Percentiles rank a stretch among this genome's conserved stretches.
phyloP scores from a whole-genome alignment of 2,888 invertebrate species.

The Ceraclea dissimilis region DNA sequence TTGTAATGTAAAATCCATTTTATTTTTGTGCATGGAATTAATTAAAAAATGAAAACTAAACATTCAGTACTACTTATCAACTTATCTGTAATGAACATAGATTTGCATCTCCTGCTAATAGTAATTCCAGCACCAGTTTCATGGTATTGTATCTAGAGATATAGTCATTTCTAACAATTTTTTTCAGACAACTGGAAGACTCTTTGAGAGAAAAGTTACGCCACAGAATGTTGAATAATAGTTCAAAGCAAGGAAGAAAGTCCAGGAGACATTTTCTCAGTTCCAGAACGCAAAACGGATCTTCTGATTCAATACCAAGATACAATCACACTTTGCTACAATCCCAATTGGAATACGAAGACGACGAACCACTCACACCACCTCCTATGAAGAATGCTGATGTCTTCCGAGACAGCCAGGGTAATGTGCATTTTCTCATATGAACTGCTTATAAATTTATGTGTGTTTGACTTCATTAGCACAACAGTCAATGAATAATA shows the following conservation, averaged over 20 bases:
- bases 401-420: conserved; percentile 28
- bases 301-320: conserved; percentile 20
- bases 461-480: no score
- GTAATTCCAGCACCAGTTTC: background rate
- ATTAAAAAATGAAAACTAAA: no score
- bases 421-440: background rate
- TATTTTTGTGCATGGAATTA: no score
- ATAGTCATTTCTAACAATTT: no score
- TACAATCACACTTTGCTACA: conserved; percentile 30
- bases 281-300: conserved; percentile 40
- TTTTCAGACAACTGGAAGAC: conserved; percentile 56
- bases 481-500: no score
- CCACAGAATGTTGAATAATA: conserved; percentile 53
- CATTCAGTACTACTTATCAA: no score
- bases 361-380: conserved; percentile 22
- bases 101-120: no score
- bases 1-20: no score
- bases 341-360: conserved; percentile 26
- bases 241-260: conserved; percentile 65
- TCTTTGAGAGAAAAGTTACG: conserved; percentile 66
- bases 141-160: background rate
- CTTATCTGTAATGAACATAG: no score
- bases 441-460: background rate
- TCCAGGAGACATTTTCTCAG: conserved; percentile 70
- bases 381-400: conserved; percentile 28